phyloP scores from a whole-genome alignment of 2,888 invertebrate species.

The Leucozona laternaria region DNA sequence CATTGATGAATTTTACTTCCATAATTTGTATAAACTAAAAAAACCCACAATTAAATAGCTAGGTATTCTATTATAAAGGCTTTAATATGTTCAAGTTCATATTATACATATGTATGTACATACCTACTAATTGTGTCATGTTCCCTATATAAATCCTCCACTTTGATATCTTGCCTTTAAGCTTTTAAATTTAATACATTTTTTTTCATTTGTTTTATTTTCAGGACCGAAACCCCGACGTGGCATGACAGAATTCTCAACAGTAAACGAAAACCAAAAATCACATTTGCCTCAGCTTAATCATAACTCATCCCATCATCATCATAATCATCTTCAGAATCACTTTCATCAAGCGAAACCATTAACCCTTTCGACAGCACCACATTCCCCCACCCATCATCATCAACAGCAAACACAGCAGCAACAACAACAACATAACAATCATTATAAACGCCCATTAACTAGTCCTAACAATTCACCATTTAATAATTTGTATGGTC shows the following conservation, averaged over 20 bases:
- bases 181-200: not conserved
- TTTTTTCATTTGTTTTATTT: not conserved
- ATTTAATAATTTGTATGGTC: constrained; percentile 78
- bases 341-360: constrained; percentile 77
- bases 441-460: constrained; percentile 81
- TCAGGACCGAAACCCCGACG: constrained; percentile 83
- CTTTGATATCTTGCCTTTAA: too few species aligned
- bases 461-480: constrained; percentile 82
- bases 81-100: too few species aligned
- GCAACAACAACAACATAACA: constrained; percentile 79
- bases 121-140: too few species aligned
- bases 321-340: constrained; percentile 69
- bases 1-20: too few species aligned
- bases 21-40: too few species aligned
- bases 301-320: constrained; percentile 81
- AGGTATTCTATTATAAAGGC: too few species aligned
- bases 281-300: constrained; percentile 82
- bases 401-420: constrained; percentile 72
- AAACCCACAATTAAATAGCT: too few species aligned
- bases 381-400: constrained; percentile 78
- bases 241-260: constrained; percentile 84
- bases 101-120: too few species aligned
- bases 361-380: constrained; percentile 77
- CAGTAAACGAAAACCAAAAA: constrained; percentile 82
- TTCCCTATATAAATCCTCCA: not conserved